Evolutionary conservation across 2,113 vertebrate species (phyloP).

Genomic region (Python bivittatus): DNA sequence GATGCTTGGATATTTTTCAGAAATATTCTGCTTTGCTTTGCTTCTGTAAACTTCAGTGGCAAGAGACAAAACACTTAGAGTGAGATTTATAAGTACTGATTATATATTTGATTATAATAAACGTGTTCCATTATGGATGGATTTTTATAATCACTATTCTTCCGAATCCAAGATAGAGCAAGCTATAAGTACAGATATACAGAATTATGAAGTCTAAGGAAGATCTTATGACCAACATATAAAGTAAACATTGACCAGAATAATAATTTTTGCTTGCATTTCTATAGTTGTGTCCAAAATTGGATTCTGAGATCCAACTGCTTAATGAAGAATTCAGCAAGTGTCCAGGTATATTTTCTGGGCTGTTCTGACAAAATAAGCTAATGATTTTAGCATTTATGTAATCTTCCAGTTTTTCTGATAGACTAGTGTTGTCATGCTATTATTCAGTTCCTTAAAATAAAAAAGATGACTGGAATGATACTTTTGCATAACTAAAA

Average conservation of each 20-base stretch:
- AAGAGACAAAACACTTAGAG: too few species aligned
- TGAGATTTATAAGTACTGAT: not conserved
- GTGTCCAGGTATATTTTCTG: slow-evolving; percentile 58
- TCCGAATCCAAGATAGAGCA: not conserved
- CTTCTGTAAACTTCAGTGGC: not conserved
- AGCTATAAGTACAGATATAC: not conserved
- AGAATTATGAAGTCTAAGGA: not conserved
- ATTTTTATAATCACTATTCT: not conserved
- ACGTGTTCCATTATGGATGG: not conserved
- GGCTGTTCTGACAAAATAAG: not conserved
- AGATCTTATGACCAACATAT: slow-evolving; percentile 7
- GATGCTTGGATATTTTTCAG: not conserved
- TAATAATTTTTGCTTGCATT: slow-evolving; percentile 35
- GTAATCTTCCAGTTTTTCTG: not conserved
- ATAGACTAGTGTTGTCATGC: not conserved
- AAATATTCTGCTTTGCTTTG: not conserved
- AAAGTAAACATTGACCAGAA: not conserved
- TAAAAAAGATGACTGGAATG: not conserved
- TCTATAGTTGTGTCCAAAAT: slow-evolving; percentile 70
- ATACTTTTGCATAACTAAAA: not conserved
- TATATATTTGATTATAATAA: not conserved
- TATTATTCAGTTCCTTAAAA: not conserved
- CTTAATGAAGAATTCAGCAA: slow-evolving; percentile 59
- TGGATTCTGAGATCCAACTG: slow-evolving; percentile 54
- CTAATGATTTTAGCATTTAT: not conserved